Conservation (phyloP, 2,888 invertebrate genomes). For the Lottia gigantea region DNA sequence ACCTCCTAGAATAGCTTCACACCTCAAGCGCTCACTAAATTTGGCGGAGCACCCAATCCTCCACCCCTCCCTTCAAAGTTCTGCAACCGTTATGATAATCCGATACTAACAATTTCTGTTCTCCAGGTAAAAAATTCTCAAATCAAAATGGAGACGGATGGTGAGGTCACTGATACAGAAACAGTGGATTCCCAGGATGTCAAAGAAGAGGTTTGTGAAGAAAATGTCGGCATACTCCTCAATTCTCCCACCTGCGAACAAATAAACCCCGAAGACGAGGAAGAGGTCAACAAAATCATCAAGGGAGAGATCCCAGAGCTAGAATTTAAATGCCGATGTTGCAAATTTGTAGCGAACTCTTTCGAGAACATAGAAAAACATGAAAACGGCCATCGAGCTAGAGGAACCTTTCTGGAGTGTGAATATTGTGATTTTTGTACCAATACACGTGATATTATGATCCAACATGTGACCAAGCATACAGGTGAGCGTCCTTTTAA, state of each 20-base stretch:
- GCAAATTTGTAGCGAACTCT: conserved; percentile 14
- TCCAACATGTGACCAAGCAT: conserved; percentile 46
- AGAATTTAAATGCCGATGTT: conserved; percentile 20
- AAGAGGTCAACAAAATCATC: background rate
- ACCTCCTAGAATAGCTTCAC: too few species aligned
- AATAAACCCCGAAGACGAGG: background rate
- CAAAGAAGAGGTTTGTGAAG: background rate
- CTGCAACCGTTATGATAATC: too few species aligned
- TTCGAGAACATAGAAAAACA: conserved; percentile 16
- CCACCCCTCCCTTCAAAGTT: too few species aligned
- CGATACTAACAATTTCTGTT: too few species aligned
- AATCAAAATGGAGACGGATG: too few species aligned
- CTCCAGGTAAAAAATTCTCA: too few species aligned
- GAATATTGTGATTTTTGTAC: conserved; percentile 41
- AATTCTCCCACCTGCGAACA: background rate
- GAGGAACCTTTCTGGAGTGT: conserved; percentile 32
- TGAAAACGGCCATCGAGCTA: conserved; percentile 21
- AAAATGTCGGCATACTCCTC: background rate
- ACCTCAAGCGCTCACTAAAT: too few species aligned
- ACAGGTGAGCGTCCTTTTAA: conserved; percentile 44
- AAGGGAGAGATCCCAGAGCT: background rate
- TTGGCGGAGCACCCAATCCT: too few species aligned
- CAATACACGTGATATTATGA: conserved; percentile 26
- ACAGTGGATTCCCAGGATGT: background rate
- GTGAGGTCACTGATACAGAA: background rate